Percentiles rank a stretch among this genome's conserved stretches.
Conservation (phyloP, 2,888 invertebrate genomes). For the Branchinecta sandiegonensis region DNA sequence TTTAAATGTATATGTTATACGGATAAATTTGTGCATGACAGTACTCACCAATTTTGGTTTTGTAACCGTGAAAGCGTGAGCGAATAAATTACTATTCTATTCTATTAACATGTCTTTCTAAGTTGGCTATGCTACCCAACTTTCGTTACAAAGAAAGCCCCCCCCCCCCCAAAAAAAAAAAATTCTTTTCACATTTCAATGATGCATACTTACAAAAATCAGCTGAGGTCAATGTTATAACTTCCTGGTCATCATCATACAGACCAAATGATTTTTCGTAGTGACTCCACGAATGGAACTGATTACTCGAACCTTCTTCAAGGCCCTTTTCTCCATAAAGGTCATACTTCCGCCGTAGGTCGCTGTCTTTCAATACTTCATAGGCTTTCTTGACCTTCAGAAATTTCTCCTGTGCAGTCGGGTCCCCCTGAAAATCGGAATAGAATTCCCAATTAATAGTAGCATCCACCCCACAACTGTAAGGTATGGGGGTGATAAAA, state of each 20-base stretch:
- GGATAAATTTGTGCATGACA: too few species aligned
- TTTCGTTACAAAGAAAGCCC: too few species aligned
- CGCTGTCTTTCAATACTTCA: slow-evolving; percentile 69
- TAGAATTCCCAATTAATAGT: background rate
- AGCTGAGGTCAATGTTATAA: slow-evolving; percentile 55
- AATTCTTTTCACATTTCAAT: too few species aligned
- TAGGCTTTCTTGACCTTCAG: slow-evolving; percentile 65
- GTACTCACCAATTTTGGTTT: too few species aligned
- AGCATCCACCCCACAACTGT: background rate
- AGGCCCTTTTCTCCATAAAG: slow-evolving; percentile 57
- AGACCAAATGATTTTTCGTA: slow-evolving; percentile 67
- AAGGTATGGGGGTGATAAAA: background rate
- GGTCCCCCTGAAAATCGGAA: slow-evolving; percentile 46
- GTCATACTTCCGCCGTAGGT: slow-evolving; percentile 61
- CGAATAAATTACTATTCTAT: too few species aligned
- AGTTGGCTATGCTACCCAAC: too few species aligned
- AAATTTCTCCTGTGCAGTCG: slow-evolving; percentile 57
- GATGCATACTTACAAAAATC: slow-evolving; percentile 50
- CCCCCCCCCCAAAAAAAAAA: too few species aligned
- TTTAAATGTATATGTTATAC: too few species aligned
- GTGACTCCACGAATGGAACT: slow-evolving; percentile 64
- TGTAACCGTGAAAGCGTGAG: too few species aligned
- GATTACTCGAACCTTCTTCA: slow-evolving; percentile 44
- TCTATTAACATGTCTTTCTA: too few species aligned
- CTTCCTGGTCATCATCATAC: slow-evolving; percentile 68